These are phyloP conservation scores for Lordiphosa fenestrarum DNA, from an alignment of 2,888 invertebrate species.

Conservation along the genomic window DNA sequence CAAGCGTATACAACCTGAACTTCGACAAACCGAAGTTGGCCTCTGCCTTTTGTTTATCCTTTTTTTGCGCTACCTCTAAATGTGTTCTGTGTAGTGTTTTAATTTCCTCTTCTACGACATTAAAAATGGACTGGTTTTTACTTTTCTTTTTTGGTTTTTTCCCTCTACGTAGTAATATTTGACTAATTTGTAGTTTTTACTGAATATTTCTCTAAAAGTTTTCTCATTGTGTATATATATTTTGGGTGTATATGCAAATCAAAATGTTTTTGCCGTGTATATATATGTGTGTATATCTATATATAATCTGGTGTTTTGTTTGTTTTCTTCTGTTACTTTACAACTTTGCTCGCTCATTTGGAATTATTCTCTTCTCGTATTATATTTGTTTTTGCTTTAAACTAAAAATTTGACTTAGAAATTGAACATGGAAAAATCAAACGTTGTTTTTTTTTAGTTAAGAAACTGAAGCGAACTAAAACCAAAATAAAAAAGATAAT, in stretches of 20 bases:
- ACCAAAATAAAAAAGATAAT: conserved; percentile 34
- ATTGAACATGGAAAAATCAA: conserved; percentile 54
- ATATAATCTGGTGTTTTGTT: conserved; percentile 39
- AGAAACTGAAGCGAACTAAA: conserved; percentile 22
- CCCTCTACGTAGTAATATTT: conserved; percentile 21
- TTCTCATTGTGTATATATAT: conserved; percentile 30
- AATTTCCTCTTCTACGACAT: conserved; percentile 48
- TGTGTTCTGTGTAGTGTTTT: conserved; percentile 7
- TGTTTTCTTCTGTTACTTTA: conserved; percentile 21
- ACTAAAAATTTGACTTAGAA: conserved; percentile 67
- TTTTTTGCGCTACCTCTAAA: conserved; percentile 10
- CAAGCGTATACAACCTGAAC: too few species aligned
- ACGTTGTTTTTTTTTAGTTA: not conserved
- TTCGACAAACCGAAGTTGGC: too few species aligned
- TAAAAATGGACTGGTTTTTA: conserved; percentile 61
- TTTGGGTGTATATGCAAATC: conserved; percentile 6
- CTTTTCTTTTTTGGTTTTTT: conserved; percentile 15
- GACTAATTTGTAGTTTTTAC: conserved; percentile 30
- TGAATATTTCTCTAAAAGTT: conserved; percentile 65
- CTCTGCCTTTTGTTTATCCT: not conserved
- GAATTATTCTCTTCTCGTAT: conserved; percentile 44
- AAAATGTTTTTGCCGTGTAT: conserved; percentile 20
- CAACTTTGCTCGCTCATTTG: conserved; percentile 28
- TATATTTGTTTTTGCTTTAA: conserved; percentile 30
- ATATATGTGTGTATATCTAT: conserved; percentile 23